Base-by-base conservation (phyloP, 2,113 vertebrate genomes). In the Pseudorectes ferrugineus region DNA sequence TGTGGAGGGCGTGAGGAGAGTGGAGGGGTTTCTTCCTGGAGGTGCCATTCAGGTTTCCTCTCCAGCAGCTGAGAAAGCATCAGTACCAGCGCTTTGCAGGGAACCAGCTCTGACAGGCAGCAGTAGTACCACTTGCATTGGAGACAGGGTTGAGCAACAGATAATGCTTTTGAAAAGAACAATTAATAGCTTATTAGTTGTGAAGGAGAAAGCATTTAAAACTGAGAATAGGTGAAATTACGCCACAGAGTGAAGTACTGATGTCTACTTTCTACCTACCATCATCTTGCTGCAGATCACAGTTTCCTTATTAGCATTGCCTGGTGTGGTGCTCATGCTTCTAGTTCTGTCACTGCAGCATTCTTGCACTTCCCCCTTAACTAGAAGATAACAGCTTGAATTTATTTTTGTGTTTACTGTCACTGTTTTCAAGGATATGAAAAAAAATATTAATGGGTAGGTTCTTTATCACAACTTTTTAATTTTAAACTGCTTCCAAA, bases 401-500 rank as follows among this genome's bases (percentile, higher is more conserved):
- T 67, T 74, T 87, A 17, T 65, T 86, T 83, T 48, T 72, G 25
- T 63, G 51, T 66, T 52, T 79, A 4, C 33, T 92, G 48, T 42
- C 10, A 4, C 22, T 85, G 11, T 55, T 93, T 87, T 91, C 51
- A 78, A 88, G 81, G 71, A 86, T 54, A 61, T 73, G 40, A 75
- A 89, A 90, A 79, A 76, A 80, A 16, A 42, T 15, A 46, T 23
- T 88, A 74, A 55, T 67, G 84, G 57, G 57, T 91, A 90, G 79
- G 79, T 93, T 95, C 43, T 92, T 93, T 78, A 73, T 66, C 29
- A 43, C 51, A 70, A 11, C 3, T 14, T 78, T 65, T 29, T 52
- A 42, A 52, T 78, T 76, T 73, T 78, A 62, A 94, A 67, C 40
- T 49, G 59, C 85, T 95, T 92, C 62, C 61, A 78, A 51, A 88